Conservation (phyloP, 2,113 vertebrate species). For the Xiphophorus maculatus region DNA sequence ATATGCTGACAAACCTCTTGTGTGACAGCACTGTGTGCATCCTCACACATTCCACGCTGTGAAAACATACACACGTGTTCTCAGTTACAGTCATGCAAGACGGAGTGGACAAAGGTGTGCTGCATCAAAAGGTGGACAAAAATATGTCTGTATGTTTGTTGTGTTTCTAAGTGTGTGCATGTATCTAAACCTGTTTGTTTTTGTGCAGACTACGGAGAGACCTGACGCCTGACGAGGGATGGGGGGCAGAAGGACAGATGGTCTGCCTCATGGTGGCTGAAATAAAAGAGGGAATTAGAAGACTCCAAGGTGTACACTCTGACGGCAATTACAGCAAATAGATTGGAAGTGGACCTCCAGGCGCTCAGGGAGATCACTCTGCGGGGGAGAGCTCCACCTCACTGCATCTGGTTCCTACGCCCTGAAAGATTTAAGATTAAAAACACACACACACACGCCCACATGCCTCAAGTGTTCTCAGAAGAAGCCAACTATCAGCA, state of each 20-base stretch:
- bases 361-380: conserved; percentile 81
- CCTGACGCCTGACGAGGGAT: conserved; percentile 51
- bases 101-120: conserved; percentile 62
- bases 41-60: conserved; percentile 72
- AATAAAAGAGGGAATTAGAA: conserved; percentile 98
- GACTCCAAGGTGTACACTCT: conserved; percentile 94
- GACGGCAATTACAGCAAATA: conserved; percentile 99
- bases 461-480: conserved; percentile 34
- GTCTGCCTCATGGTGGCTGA: conserved; percentile 95
- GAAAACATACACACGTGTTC: conserved; percentile 59
- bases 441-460: conserved; percentile 8
- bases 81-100: conserved; percentile 57
- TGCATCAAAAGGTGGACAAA: conserved; percentile 57
- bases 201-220: conserved; percentile 61
- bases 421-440: conserved; percentile 69
- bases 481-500: conserved; percentile 53
- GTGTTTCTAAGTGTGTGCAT: conserved; percentile 29
- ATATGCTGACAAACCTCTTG: conserved; percentile 59
- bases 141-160: conserved; percentile 37
- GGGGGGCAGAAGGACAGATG: conserved; percentile 91
- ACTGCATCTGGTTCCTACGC: conserved; percentile 90
- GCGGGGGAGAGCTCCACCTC: conserved; percentile 88
- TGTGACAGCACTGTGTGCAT: conserved; percentile 63
- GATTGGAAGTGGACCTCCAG: conserved; percentile 93
- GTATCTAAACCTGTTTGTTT: conserved; percentile 17